These are phyloP conservation scores for Spodoptera litura DNA, from an alignment of 1,140 invertebrate species.

Conservation along the genomic window DNA sequence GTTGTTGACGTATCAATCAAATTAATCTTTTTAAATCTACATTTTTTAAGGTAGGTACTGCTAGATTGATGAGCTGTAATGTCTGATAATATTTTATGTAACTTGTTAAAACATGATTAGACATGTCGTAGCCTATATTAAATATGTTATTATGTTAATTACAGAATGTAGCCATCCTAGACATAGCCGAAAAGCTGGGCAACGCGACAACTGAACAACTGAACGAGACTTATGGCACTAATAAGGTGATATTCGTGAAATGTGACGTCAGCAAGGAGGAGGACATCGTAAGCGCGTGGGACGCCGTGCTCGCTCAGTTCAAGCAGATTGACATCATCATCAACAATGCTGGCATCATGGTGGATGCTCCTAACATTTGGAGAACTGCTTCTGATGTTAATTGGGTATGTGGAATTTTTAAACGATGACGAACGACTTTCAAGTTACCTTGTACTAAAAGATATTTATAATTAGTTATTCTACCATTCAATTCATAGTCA, in stretches of 20 bases:
- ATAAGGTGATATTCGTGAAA: conserved; percentile 71
- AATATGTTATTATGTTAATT: neutral
- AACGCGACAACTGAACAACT: conserved; percentile 52
- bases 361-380: conserved; percentile 40
- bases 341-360: conserved; percentile 48
- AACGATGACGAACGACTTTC: too few species aligned
- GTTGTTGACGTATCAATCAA: too few species aligned
- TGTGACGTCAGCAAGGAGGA: conserved; percentile 89
- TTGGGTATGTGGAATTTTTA: neutral
- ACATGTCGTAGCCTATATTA: too few species aligned
- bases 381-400: conserved; percentile 32
- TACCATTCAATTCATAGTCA: too few species aligned
- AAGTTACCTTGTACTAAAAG: too few species aligned
- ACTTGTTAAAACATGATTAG: too few species aligned
- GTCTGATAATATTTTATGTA: too few species aligned
- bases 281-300: conserved; percentile 87
- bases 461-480: too few species aligned
- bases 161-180: conserved; percentile 71
- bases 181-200: conserved; percentile 64
- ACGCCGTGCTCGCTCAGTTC: conserved; percentile 75
- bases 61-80: too few species aligned
- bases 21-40: too few species aligned
- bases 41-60: too few species aligned
- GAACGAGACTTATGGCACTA: conserved; percentile 56
- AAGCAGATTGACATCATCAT: conserved; percentile 43